phyloP scores from a whole-genome alignment of 1,140 invertebrate species.

The Xylocopa sonorina region DNA sequence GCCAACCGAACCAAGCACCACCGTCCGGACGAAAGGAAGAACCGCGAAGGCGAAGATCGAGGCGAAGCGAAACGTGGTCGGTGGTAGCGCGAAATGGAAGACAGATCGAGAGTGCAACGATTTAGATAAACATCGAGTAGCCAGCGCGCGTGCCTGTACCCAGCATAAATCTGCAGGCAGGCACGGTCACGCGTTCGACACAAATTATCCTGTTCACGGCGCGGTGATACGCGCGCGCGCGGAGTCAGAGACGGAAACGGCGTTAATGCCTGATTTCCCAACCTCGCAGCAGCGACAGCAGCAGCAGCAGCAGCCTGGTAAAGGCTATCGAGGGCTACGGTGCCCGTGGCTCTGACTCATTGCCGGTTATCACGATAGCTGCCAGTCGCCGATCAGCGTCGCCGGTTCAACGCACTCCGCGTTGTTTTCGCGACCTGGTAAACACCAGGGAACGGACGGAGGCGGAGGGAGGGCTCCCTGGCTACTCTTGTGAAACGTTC shows the following conservation, averaged over 20 bases:
- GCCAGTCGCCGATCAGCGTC: slow-evolving; percentile 1
- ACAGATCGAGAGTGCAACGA: slow-evolving; percentile 58
- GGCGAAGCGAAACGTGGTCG: slow-evolving; percentile 34
- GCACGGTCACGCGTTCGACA: slow-evolving; percentile 69
- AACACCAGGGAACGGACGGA: neutral
- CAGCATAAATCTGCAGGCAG: slow-evolving; percentile 61
- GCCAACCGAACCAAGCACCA: no score
- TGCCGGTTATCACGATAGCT: slow-evolving; percentile 25
- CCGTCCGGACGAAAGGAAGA: no score
- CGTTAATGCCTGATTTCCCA: slow-evolving; percentile 57
- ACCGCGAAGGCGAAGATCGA: no score
- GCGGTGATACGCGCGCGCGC: slow-evolving; percentile 52
- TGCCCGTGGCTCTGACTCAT: slow-evolving; percentile 27
- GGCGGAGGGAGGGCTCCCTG: no score
- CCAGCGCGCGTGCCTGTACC: slow-evolving; percentile 44
- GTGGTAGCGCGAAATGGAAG: no score
- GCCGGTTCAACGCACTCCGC: slow-evolving; percentile 4
- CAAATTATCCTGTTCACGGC: slow-evolving; percentile 64
- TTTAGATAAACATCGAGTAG: slow-evolving; percentile 63
- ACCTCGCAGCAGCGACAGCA: slow-evolving; percentile 29
- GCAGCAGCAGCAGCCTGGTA: neutral
- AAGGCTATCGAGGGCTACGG: slow-evolving; percentile 9
- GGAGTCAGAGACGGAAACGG: slow-evolving; percentile 44
- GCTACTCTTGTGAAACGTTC: no score
- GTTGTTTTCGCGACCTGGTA: slow-evolving; percentile 14